phyloP scores from a whole-genome alignment of 2,797 vertebrate species.

The Graptemys geographica region DNA sequence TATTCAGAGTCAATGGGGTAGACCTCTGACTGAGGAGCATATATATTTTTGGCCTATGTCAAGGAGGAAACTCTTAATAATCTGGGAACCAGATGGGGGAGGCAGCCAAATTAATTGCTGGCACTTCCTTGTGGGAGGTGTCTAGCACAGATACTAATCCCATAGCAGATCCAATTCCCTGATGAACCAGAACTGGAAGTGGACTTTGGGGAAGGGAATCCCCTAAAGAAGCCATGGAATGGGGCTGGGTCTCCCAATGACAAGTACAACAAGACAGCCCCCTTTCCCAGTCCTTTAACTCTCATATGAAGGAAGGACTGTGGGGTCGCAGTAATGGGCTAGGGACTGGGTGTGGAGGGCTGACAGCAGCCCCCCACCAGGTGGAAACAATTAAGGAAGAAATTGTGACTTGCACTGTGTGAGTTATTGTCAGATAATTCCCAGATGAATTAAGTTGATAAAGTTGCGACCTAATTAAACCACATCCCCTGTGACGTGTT shows the following conservation, averaged over 20 bases:
- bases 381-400: neutral
- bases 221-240: neutral
- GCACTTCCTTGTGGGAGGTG: no score
- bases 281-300: neutral
- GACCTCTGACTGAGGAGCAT: neutral
- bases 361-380: neutral
- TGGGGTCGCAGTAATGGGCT: neutral
- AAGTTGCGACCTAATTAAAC: no score
- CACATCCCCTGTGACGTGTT: no score
- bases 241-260: neutral
- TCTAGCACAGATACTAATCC: neutral
- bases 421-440: no score
- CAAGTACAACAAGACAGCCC: neutral
- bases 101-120: neutral
- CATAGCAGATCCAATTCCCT: neutral
- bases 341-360: neutral
- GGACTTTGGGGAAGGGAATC: no score
- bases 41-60: neutral
- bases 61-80: neutral
- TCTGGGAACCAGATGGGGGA: neutral
- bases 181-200: neutral
- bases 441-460: no score
- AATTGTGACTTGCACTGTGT: no score
- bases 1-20: neutral
- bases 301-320: neutral